Conservation (phyloP, 2,888 invertebrate species). For the Ditylenchus weischeri region DNA sequence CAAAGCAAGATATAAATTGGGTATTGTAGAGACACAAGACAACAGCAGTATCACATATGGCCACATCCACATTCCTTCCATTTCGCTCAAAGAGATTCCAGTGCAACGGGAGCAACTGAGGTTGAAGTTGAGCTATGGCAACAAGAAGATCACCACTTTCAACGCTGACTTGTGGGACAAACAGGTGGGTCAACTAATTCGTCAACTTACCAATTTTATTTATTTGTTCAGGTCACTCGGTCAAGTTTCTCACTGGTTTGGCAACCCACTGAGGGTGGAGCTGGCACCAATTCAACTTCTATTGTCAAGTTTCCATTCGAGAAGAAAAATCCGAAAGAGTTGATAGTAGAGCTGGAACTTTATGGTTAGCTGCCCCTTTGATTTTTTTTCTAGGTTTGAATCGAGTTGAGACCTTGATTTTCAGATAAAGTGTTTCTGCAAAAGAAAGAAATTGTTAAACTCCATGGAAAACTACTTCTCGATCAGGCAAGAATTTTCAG, state of each 20-base stretch:
- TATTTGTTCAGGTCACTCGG: slow-evolving; percentile 50
- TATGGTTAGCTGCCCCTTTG: slow-evolving; percentile 25
- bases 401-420: too few relatives aligned
- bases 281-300: slow-evolving; percentile 35
- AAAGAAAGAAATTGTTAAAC: slow-evolving; percentile 45
- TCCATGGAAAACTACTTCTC: slow-evolving; percentile 31
- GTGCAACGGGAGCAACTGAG: slow-evolving; percentile 57
- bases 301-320: slow-evolving; percentile 59
- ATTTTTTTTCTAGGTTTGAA: too few relatives aligned
- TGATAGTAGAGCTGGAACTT: slow-evolving; percentile 45
- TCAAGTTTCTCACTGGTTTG: slow-evolving; percentile 57
- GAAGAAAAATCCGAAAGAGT: slow-evolving; percentile 41
- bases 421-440: slow-evolving; percentile 60
- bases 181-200: slow-evolving; percentile 36
- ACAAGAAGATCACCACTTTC: slow-evolving; percentile 45
- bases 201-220: background rate
- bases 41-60: slow-evolving; percentile 53
- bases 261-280: slow-evolving; percentile 54
- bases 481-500: slow-evolving; percentile 24
- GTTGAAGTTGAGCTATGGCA: slow-evolving; percentile 57
- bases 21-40: slow-evolving; percentile 30
- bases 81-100: slow-evolving; percentile 54
- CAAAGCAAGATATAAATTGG: slow-evolving; percentile 27
- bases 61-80: slow-evolving; percentile 57
- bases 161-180: slow-evolving; percentile 56